Percentiles rank a stretch among this genome's conserved stretches.
Evolutionary conservation across 64 coral and sea anemone genomes (phyloP).

Genomic region (Montipora efflorescens): DNA sequence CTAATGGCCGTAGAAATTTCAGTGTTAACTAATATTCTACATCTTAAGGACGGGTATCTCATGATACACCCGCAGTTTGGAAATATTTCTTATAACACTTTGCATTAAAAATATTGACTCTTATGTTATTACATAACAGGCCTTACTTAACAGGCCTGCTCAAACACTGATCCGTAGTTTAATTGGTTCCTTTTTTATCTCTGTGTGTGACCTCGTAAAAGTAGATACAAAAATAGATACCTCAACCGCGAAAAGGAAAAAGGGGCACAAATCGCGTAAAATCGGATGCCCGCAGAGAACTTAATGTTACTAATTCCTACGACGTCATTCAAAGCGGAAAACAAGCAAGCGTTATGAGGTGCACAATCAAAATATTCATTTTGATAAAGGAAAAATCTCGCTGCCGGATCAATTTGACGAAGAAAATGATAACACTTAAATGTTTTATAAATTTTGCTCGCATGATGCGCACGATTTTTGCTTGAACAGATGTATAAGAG

Average conservation of each 20-base stretch:
- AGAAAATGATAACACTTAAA: background rate
- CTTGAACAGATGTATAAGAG: background rate
- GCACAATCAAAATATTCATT: background rate
- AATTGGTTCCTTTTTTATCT: too few relatives aligned
- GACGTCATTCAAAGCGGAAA: constrained; percentile 38
- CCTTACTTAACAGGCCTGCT: too few relatives aligned
- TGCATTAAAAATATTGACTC: background rate
- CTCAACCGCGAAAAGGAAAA: constrained; percentile 30
- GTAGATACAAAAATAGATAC: too few relatives aligned
- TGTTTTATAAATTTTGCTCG: background rate
- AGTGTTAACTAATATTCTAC: background rate
- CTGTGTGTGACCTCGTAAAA: too few relatives aligned
- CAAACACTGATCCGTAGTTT: too few relatives aligned
- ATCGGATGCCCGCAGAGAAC: background rate
- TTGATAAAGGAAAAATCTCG: background rate
- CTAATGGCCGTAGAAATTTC: too few relatives aligned
- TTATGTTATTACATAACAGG: too few relatives aligned
- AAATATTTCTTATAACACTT: background rate
- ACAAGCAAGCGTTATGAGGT: background rate
- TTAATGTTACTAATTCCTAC: background rate
- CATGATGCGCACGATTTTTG: background rate
- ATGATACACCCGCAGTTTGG: too few relatives aligned
- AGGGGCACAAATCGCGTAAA: background rate
- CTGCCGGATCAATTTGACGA: background rate
- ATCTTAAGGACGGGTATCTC: too few relatives aligned